Percentiles rank a stretch among this genome's conserved stretches.
phyloP scores from a whole-genome alignment of 2,797 vertebrate genomes.

The Pantherophis vulpinus region DNA sequence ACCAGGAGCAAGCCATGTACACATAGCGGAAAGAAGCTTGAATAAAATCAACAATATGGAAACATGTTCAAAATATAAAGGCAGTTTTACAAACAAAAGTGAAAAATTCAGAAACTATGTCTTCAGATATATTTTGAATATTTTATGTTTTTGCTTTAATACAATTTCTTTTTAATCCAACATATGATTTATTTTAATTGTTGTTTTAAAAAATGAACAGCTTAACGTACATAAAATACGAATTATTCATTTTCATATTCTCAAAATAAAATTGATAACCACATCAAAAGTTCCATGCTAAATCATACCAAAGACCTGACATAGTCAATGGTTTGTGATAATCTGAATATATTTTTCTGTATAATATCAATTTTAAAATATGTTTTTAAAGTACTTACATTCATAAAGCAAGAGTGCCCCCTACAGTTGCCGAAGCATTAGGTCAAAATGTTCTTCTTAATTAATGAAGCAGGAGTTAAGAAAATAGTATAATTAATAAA shows the following conservation, averaged over 20 bases:
- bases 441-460: not conserved
- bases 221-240: not conserved
- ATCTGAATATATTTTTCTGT: not conserved
- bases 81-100: not conserved
- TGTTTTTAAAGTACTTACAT: not conserved
- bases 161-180: not conserved
- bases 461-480: not conserved
- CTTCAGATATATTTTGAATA: not conserved
- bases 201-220: not conserved
- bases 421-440: not conserved
- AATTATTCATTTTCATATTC: not conserved
- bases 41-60: not conserved
- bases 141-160: not conserved
- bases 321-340: not conserved
- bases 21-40: not conserved
- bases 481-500: not conserved
- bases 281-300: not conserved
- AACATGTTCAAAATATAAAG: not conserved
- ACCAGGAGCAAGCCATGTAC: not conserved
- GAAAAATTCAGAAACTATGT: not conserved
- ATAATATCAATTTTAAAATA: not conserved
- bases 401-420: slow-evolving; percentile 15
- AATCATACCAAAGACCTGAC: not conserved
- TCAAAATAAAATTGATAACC: not conserved
- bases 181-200: not conserved